Evolutionary conservation across 2,888 invertebrate genomes (phyloP).

Genomic region (Tineola bisselliella): DNA sequence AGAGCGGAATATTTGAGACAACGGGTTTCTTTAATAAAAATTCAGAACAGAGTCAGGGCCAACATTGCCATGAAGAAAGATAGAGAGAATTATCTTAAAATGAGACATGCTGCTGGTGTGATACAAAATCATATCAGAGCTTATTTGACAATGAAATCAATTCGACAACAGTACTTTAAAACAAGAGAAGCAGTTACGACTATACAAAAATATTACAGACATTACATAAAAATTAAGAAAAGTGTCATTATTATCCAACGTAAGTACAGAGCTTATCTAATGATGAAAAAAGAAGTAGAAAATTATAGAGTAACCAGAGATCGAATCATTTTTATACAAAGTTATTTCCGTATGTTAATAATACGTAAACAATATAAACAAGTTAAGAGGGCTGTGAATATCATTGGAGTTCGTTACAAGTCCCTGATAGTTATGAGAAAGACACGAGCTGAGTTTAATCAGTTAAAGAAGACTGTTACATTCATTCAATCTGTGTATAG

Average conservation of each 20-base stretch:
- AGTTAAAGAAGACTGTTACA: conserved; percentile 24
- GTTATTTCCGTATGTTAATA: conserved; percentile 15
- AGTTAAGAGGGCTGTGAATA: conserved; percentile 27
- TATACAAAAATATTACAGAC: conserved; percentile 20
- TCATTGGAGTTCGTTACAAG: conserved; percentile 43
- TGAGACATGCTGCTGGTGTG: conserved; percentile 23
- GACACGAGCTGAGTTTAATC: conserved; percentile 29
- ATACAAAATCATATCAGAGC: conserved; percentile 50
- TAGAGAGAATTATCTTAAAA: conserved; percentile 29
- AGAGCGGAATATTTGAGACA: conserved; percentile 40
- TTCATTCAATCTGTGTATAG: conserved; percentile 28
- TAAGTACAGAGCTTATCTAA: background rate
- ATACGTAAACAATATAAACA: conserved; percentile 21
- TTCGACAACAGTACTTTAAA: conserved; percentile 23
- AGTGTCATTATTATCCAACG: conserved; percentile 19
- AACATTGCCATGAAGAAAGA: conserved; percentile 26
- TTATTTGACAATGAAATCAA: conserved; percentile 33
- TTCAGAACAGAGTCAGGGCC: conserved; percentile 60
- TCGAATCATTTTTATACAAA: conserved; percentile 52
- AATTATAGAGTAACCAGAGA: conserved; percentile 22
- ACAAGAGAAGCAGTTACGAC: conserved; percentile 14
- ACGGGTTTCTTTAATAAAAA: conserved; percentile 32
- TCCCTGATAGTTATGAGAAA: conserved; percentile 35
- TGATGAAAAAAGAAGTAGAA: conserved; percentile 40
- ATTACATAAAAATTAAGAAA: background rate